These are phyloP conservation scores for Clusia tigrina DNA, from an alignment of 2,888 invertebrate species.

Conservation along the genomic window DNA sequence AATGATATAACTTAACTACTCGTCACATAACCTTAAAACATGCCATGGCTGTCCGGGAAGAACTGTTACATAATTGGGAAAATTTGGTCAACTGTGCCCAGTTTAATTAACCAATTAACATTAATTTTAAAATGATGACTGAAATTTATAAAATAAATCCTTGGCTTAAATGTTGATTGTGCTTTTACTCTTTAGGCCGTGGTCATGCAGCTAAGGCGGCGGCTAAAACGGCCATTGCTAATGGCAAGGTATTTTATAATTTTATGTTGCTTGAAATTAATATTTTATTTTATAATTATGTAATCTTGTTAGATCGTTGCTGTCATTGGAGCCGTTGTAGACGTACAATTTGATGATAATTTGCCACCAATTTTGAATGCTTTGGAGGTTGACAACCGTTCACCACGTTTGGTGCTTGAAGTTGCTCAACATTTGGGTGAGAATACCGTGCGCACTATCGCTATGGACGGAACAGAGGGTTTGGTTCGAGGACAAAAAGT, in stretches of 20 bases:
- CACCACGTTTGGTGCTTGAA: constrained; percentile 78
- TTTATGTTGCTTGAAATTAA: background rate
- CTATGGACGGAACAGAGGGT: constrained; percentile 93
- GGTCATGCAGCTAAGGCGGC: constrained; percentile 4
- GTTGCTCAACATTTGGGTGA: constrained; percentile 88
- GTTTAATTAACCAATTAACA: background rate
- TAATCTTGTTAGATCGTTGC: constrained; percentile 81
- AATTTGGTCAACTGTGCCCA: background rate
- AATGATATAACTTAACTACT: background rate
- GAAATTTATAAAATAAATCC: too few species aligned
- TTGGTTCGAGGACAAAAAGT: constrained; percentile 83
- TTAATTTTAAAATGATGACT: too few species aligned
- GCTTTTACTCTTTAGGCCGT: constrained; percentile 2
- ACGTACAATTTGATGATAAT: constrained; percentile 89
- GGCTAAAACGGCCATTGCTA: constrained; percentile 1
- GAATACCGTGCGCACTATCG: constrained; percentile 87
- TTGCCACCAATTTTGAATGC: constrained; percentile 94
- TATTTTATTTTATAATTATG: background rate
- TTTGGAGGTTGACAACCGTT: constrained; percentile 85
- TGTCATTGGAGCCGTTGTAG: constrained; percentile 96
- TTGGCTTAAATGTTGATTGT: background rate
- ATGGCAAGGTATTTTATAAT: background rate
- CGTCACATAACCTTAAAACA: background rate
- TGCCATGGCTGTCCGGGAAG: background rate
- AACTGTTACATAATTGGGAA: background rate